Conservation (phyloP, 2,113 vertebrate species). For the Ardeotis arabs region DNA sequence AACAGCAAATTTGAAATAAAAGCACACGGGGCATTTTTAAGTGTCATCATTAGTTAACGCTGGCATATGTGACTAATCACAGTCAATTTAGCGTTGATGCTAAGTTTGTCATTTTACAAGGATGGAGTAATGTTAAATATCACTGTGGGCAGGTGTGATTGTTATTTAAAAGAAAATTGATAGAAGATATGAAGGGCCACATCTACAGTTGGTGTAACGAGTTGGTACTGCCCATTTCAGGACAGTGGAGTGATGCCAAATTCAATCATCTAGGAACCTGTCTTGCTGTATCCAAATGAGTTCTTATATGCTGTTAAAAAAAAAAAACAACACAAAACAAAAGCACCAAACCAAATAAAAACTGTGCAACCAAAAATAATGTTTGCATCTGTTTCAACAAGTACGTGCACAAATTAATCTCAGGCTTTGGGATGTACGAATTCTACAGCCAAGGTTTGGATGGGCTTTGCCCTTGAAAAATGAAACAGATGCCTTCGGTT, state of each 20-base stretch:
- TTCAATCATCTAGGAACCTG: not conserved
- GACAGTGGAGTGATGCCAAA: not conserved
- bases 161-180: not conserved
- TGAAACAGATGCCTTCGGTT: not conserved
- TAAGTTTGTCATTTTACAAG: not conserved
- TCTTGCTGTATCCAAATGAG: not conserved
- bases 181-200: not conserved
- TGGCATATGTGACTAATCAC: not conserved
- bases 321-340: no score
- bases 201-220: not conserved
- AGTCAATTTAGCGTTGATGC: not conserved
- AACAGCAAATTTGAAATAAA: conserved; percentile 2
- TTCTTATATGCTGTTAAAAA: not conserved
- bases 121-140: not conserved
- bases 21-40: conserved; percentile 10
- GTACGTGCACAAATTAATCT: not conserved
- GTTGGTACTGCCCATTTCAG: not conserved
- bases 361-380: not conserved
- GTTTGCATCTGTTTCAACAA: not conserved
- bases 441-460: not conserved
- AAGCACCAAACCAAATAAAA: not conserved
- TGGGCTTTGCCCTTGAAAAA: not conserved
- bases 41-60: conserved; percentile 5
- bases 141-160: conserved; percentile 5
- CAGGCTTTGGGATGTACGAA: not conserved